A percentile compares a stretch with the other conserved stretches of the same genome.
These are phyloP conservation scores for Xestobium rufovillosum DNA, from an alignment of 2,888 invertebrate genomes.

Conservation along the genomic window DNA sequence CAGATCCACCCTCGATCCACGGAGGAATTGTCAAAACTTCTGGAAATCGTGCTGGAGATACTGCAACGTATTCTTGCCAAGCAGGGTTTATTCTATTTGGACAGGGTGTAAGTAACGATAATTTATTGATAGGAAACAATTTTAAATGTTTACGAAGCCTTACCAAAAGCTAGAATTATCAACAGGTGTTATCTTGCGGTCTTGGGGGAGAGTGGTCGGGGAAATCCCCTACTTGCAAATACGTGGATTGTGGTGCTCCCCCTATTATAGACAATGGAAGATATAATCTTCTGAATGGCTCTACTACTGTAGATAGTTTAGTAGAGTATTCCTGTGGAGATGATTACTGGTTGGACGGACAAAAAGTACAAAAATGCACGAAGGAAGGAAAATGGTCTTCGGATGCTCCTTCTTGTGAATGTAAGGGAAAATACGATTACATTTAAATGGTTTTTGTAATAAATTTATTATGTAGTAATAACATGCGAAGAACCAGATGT, in stretches of 20 bases:
- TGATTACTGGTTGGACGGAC: slow-evolving; percentile 77
- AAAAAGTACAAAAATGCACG: slow-evolving; percentile 62
- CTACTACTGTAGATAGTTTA: slow-evolving; percentile 73
- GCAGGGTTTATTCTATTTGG: slow-evolving; percentile 80
- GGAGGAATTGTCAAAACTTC: slow-evolving; percentile 66
- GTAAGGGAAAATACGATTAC: slow-evolving; percentile 45
- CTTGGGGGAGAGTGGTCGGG: slow-evolving; percentile 83
- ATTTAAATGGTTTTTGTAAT: slow-evolving; percentile 7
- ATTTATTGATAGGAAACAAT: background rate
- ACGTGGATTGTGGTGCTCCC: slow-evolving; percentile 79
- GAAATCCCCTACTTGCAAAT: slow-evolving; percentile 72
- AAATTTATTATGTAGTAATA: slow-evolving; percentile 74
- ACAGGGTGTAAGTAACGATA: slow-evolving; percentile 54
- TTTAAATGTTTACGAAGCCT: background rate
- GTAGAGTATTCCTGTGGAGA: slow-evolving; percentile 73
- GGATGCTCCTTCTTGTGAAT: slow-evolving; percentile 76
- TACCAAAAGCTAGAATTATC: slow-evolving; percentile 23
- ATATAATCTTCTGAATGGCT: slow-evolving; percentile 64
- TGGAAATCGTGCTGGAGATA: slow-evolving; percentile 72
- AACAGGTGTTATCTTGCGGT: slow-evolving; percentile 73
- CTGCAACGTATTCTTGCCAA: slow-evolving; percentile 73
- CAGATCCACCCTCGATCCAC: slow-evolving; percentile 68
- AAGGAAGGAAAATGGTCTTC: slow-evolving; percentile 83
- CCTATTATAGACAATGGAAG: slow-evolving; percentile 71
- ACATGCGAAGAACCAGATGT: slow-evolving; percentile 82